Conservation (phyloP, 2,797 vertebrate genomes). For the Hyperoplus immaculatus region DNA sequence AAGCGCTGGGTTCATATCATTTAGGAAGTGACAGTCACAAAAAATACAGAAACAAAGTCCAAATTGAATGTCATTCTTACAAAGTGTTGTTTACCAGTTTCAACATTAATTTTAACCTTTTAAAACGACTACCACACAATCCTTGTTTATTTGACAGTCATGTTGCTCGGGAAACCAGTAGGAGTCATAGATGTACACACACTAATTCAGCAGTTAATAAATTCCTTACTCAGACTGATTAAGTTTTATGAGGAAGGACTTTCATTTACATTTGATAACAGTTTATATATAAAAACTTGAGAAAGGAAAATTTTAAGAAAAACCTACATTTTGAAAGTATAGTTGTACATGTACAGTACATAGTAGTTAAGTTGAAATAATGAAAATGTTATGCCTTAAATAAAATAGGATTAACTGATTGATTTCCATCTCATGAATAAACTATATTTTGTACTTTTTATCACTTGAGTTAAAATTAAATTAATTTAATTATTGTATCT, state of each 20-base stretch:
- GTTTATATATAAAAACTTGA: background rate
- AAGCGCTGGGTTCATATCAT: slow-evolving; percentile 2
- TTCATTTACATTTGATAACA: background rate
- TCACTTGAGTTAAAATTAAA: too few species aligned
- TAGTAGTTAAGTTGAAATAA: background rate
- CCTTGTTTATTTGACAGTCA: too few species aligned
- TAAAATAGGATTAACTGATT: too few species aligned
- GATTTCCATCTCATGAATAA: too few species aligned
- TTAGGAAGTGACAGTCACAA: background rate
- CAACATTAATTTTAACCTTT: too few species aligned
- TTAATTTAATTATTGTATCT: too few species aligned
- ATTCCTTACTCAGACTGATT: background rate
- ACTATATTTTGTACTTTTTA: too few species aligned
- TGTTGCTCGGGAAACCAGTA: background rate
- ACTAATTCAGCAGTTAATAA: background rate
- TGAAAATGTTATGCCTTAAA: too few species aligned
- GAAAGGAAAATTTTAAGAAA: background rate
- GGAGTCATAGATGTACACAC: background rate
- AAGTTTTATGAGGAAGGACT: background rate
- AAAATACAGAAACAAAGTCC: background rate
- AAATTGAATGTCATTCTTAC: background rate
- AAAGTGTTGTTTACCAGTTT: too few species aligned
- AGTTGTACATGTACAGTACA: background rate
- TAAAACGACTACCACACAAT: too few species aligned
- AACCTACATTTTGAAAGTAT: background rate